Evolutionary conservation across 2,888 invertebrate species (phyloP), one percentile per base, ranked within the genome.

Genomic region (Ametastegia equiseti): DNA sequence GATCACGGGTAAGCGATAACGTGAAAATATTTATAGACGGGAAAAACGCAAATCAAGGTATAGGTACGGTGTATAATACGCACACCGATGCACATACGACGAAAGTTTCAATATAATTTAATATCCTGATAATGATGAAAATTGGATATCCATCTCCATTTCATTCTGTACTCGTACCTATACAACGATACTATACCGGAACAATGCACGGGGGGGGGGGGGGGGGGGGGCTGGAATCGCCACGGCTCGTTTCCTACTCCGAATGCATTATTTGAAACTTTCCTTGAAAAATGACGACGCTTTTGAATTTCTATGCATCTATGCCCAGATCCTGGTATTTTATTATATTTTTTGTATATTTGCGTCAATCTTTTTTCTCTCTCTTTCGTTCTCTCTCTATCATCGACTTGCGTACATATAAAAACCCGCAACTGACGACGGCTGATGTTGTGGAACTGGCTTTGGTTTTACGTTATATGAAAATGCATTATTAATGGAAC

Each of bases 401-500:
- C 39, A 39, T 67, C 36, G 27, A 39, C 42, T 23, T 23, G 39
- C 39, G n/a, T 19, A 54, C 15, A 7, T 54, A 39, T 39, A 19
- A 39, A 67, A 67, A 19, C 36, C n/a, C 42, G 67, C 23, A 13
- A 36, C 39, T 67, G 60, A 60, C 54, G 54, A n/a, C 30, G 60
- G 60, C 30, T 60, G 60, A 60, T 60, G n/a, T n/a, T n/a, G 30
- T 30, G 60, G 30, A 60, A 60, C 60, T 60, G 60, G 60, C 60
- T 78, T 78, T 78, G 54, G n/a, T 75, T 75, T 19, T 3, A 13
- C 54, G 50, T 50, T 75, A 45, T 69, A 47, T 50, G 27, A 54
- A 75, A 75, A 75, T 75, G 33, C 75, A 42, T 57, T 60, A 78
- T 42, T 47, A 57, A 54, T 54, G 42, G 33, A 60, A 47, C 42